A percentile compares a stretch with the other conserved stretches of the same genome.
These are phyloP conservation scores for Platycercus adscitus DNA, from an alignment of 2,113 vertebrate species.

Conservation along the genomic window DNA sequence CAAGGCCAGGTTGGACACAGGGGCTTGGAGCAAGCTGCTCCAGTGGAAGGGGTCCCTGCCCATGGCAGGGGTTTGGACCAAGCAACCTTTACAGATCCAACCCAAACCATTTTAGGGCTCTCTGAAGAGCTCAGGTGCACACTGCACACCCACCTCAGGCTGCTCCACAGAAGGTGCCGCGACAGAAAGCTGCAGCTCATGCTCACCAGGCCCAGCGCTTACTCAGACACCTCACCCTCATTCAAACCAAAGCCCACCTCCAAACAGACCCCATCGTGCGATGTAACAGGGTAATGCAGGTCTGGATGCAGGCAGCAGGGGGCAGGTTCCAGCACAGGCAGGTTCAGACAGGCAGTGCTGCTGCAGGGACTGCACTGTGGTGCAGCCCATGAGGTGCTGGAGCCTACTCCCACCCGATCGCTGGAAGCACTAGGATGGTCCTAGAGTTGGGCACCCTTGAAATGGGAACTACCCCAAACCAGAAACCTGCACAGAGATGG, in stretches of 20 bases:
- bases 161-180: neutral
- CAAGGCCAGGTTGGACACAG: too few relatives aligned
- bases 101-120: neutral
- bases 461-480: neutral
- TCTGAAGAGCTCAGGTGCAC: neutral
- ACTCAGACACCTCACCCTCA: neutral
- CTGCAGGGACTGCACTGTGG: neutral
- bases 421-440: neutral
- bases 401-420: too few relatives aligned
- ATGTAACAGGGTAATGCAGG: neutral
- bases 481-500: neutral
- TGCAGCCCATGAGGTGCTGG: neutral
- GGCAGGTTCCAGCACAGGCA: neutral
- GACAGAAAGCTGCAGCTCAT: neutral
- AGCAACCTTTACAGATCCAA: neutral
- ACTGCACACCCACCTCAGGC: neutral
- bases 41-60: neutral
- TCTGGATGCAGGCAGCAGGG: neutral
- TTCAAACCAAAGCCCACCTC: neutral
- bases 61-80: neutral
- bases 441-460: neutral
- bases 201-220: neutral
- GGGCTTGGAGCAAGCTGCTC: too few relatives aligned
- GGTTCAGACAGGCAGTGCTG: neutral
- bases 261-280: fast-evolving